Evolutionary conservation across 1,140 invertebrate genomes (phyloP).

Genomic region (Hylyphantes graminicola): DNA sequence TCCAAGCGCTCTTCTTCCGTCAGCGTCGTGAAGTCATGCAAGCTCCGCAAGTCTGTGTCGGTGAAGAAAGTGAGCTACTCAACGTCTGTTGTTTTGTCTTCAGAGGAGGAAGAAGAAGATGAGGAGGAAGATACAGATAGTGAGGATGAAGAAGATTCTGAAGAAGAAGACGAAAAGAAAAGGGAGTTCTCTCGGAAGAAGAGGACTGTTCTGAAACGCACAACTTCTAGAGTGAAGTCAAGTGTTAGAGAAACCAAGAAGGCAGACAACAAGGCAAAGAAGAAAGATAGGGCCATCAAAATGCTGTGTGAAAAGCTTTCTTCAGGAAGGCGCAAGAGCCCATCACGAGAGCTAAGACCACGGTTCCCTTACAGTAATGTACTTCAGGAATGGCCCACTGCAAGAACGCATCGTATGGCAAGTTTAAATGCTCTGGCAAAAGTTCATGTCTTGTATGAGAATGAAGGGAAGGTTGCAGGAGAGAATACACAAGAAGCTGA

Average conservation of each 20-base stretch:
- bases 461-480: constrained; percentile 71
- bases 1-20: constrained; percentile 55
- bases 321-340: not conserved
- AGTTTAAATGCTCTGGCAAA: constrained; percentile 91
- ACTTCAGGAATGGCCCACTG: constrained; percentile 52
- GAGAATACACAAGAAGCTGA: constrained; percentile 55
- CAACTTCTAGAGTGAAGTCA: constrained; percentile 51
- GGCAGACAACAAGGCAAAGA: constrained; percentile 14
- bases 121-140: constrained; percentile 41
- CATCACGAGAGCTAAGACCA: constrained; percentile 44
- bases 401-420: constrained; percentile 75
- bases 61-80: constrained; percentile 50
- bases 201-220: constrained; percentile 40
- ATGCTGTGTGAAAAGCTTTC: constrained; percentile 50
- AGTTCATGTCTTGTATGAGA: constrained; percentile 90
- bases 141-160: constrained; percentile 23
- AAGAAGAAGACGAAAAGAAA: constrained; percentile 27
- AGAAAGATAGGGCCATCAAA: constrained; percentile 54
- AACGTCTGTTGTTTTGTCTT: constrained; percentile 44
- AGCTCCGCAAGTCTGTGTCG: constrained; percentile 35
- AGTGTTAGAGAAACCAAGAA: constrained; percentile 21
- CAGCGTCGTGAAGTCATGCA: constrained; percentile 51
- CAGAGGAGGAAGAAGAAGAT: constrained; percentile 45
- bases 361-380: constrained; percentile 53
- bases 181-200: constrained; percentile 9